Conservation (phyloP, 2,113 vertebrate species). For the Tympanuchus pallidicinctus region DNA sequence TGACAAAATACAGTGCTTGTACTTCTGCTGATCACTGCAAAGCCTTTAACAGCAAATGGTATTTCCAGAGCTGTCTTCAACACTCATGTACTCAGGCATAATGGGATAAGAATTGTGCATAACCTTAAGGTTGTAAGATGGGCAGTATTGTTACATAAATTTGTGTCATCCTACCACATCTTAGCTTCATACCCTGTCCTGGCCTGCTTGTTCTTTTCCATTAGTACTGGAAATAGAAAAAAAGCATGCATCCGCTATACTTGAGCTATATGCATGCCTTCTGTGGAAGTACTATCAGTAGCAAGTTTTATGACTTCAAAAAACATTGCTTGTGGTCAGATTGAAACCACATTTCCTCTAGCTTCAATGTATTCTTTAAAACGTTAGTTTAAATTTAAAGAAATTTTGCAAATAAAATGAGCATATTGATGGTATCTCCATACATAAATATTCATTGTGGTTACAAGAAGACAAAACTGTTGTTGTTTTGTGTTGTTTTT, state of each 20-base stretch:
- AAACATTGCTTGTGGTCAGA: neutral
- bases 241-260: neutral
- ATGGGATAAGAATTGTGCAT: conserved; percentile 1
- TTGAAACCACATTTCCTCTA: neutral
- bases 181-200: neutral
- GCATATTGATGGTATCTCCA: neutral
- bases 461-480: neutral
- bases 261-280: neutral
- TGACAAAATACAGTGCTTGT: neutral
- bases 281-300: neutral
- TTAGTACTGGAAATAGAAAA: neutral
- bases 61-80: conserved; percentile 18
- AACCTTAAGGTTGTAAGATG: neutral
- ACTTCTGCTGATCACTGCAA: neutral
- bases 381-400: neutral
- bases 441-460: neutral
- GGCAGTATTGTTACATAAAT: neutral
- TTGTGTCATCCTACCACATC: neutral
- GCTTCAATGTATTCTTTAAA: neutral
- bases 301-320: neutral
- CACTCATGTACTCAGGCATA: neutral
- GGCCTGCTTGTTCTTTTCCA: neutral
- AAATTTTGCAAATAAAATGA: neutral
- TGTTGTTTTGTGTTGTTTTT: neutral
- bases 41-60: neutral